These are phyloP conservation scores for Clostera curtula DNA, from an alignment of 2,888 invertebrate genomes.

Conservation along the genomic window DNA sequence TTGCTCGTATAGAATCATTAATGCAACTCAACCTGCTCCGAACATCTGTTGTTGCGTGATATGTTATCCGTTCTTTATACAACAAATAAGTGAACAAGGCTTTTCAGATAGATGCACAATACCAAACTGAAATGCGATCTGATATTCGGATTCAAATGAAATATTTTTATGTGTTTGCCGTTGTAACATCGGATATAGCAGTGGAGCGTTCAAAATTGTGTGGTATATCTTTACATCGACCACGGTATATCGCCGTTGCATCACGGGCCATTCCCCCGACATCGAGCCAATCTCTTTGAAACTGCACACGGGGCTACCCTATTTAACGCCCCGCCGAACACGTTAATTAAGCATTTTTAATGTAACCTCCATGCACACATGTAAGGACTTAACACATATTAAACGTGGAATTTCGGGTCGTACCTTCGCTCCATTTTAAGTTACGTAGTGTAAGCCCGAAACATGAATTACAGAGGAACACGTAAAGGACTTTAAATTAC, in stretches of 20 bases:
- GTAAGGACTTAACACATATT: neutral
- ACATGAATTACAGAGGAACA: no score
- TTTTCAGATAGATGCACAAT: no score
- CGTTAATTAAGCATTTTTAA: conserved; percentile 52
- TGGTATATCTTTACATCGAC: conserved; percentile 10
- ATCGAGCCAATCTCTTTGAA: conserved; percentile 51
- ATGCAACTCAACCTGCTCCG: no score
- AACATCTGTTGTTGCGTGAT: no score
- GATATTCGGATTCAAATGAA: no score
- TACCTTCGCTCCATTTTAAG: no score
- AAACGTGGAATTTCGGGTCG: conserved; percentile 1
- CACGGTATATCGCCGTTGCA: conserved; percentile 24
- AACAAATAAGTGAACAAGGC: no score
- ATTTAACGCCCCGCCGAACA: conserved; percentile 53
- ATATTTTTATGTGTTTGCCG: conserved; percentile 11
- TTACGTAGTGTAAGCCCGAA: no score
- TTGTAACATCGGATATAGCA: conserved; percentile 5
- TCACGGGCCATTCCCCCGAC: conserved; percentile 29
- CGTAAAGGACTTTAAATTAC: no score
- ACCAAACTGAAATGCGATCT: no score
- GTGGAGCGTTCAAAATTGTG: conserved; percentile 19
- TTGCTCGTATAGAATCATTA: no score
- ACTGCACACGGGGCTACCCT: conserved; percentile 44
- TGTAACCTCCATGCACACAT: conserved; percentile 12
- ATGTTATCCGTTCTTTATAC: no score